Conservation (phyloP, 1,140 invertebrate species). For the Brachionus manjavacas region DNA sequence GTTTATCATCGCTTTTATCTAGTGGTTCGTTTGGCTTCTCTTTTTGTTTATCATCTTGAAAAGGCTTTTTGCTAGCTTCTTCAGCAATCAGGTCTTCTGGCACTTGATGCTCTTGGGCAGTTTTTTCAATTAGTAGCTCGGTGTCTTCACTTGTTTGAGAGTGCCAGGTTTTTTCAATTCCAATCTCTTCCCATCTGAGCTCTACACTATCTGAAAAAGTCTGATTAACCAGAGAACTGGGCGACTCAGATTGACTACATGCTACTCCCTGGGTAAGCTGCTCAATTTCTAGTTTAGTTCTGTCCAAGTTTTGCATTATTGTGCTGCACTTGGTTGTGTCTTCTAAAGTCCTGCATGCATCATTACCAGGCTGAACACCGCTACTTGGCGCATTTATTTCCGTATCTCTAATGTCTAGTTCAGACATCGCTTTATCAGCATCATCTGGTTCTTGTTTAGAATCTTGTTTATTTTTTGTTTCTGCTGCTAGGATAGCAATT, state of each 20-base stretch:
- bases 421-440: neutral
- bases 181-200: neutral
- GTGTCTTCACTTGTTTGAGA: neutral
- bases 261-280: neutral
- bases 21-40: neutral
- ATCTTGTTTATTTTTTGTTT: neutral
- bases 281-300: neutral
- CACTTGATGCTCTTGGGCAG: no score
- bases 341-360: neutral
- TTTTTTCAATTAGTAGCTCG: neutral
- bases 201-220: neutral
- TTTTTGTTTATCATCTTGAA: neutral
- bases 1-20: neutral
- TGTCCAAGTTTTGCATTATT: constrained; percentile 28
- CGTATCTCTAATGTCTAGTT: neutral
- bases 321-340: neutral
- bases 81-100: neutral
- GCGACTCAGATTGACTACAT: neutral
- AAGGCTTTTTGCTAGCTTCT: no score
- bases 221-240: neutral
- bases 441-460: constrained; percentile 28
- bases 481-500: no score
- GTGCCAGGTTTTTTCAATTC: neutral
- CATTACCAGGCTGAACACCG: neutral
- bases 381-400: neutral